Evolutionary conservation across 2,113 vertebrate species (phyloP), one percentile per base, ranked within the genome.

Genomic region (Microcebus griseorufus): DNA sequence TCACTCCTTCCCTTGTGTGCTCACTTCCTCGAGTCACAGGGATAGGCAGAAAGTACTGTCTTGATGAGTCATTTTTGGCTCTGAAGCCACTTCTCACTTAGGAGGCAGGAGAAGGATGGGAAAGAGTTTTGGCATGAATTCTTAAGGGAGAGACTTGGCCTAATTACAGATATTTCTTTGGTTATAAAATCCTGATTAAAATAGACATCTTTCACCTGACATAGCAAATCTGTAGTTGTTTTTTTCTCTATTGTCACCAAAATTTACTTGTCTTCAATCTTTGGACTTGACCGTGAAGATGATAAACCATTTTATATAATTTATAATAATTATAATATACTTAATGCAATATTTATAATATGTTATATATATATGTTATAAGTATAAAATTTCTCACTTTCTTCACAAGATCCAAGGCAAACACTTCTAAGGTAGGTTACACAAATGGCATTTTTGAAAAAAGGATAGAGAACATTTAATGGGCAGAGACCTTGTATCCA

Each of bases 31-130:
- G 51, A 90, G 95, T 97, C 95, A 83, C 62, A 78, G 37, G 6
- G 34, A 34, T 92, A 93, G 73, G 69, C 93, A 92, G 84, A 98
- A 98, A 97, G 70, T 48, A 81, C 94, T 92, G 87, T 94, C 90
- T 2, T 1, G 2, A 85, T 91, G 98, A 98, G 70, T 98, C 98
- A 98, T 95, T 96, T 81, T 98, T 98, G 97, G 94, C 97, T 95
- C 51, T 60, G 89, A 84, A 75, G 72, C 22, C 39, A 90, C 48
- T 93, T 91, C 67, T 95, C 29, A 62, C 85, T 92, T 65, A 53
- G 29, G 60, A 93, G 65, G 34, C 85, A 80, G 58, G 82, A 95
- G 58, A 85, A 20, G 75, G 60, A 37, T 95, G 62, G 76, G 79
- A 92, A 42, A 82, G 62, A 95, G 39, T 37, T 27, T 94, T 98